Base-by-base conservation (phyloP, 1,140 invertebrate species). In the Drosophila takahashii region DNA sequence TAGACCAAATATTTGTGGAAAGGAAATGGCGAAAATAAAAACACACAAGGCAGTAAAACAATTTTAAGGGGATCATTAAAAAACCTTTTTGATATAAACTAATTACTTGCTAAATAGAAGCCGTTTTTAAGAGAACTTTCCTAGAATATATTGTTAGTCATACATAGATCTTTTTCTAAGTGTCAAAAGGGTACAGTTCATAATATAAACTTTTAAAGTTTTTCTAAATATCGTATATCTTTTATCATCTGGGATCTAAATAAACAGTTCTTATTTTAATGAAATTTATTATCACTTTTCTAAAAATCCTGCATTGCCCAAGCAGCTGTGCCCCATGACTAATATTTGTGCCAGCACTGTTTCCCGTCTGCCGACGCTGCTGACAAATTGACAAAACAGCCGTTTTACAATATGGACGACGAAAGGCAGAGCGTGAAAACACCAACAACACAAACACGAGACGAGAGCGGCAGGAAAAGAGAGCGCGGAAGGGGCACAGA, bases 381-480 rank as follows among this genome's bases (percentile, higher is more conserved):
- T 53, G 65, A 79, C 37, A 69, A 74, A 79, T 58, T 71, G 44
- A 70, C 57, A 75, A 83, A 81, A 81, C 79, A 89, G 83, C 74
- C 75, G 81, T 81, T 86, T 87, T 87, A 59, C 85, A 86, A 87
- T 72, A 87, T 87, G 83, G 78, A 76, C 32, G 41, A 41, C 36
- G 48, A 69, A 83, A 73, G 45, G 51, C 61, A 59, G 58, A 66
- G 62, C 66, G 75, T 67, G 50, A 69, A 77, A 80, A 77, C 47
- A 62, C 53, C 52, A 62, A 50, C 39, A 42, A 45, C 27, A 39
- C 36, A 70, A 9, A 5, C 59, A 48, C 39, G 18, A 37, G n/a
- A 42, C 4, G 48, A 60, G 53, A 47, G 36, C 36, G 51, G 39
- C 36, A 29, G 42, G 41, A 45, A 48, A 50, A 60, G 53, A 65